phyloP scores from a whole-genome alignment of 2,888 invertebrate species.

The Sympetrum striolatum region DNA sequence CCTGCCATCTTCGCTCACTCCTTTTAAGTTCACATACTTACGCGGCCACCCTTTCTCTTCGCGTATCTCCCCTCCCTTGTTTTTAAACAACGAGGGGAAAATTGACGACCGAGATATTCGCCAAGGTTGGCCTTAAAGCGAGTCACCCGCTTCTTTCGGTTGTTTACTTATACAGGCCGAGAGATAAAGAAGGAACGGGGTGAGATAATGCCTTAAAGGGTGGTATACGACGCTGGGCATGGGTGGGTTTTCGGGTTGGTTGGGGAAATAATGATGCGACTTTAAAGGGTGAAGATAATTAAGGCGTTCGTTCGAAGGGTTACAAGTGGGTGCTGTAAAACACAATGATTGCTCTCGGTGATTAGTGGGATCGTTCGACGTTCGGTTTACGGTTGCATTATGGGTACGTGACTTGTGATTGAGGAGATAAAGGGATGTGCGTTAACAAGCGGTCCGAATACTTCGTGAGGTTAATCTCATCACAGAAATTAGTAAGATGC shows the following conservation, averaged over 20 bases:
- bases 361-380: neutral
- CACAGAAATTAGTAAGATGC: too few relatives aligned
- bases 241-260: too few relatives aligned
- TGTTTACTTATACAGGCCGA: neutral
- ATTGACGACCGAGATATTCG: constrained; percentile 14
- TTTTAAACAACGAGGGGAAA: neutral
- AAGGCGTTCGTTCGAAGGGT: neutral
- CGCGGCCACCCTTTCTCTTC: too few relatives aligned
- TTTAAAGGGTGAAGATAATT: constrained; percentile 7
- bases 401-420: neutral
- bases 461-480: too few relatives aligned
- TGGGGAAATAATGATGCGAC: neutral
- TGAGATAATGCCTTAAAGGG: too few relatives aligned
- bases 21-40: too few relatives aligned
- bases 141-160: constrained; percentile 8
- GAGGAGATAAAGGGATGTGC: neutral
- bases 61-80: neutral
- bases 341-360: neutral
- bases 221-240: neutral
- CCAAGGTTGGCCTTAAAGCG: neutral
- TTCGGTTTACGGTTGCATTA: neutral
- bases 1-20: neutral
- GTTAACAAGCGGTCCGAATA: neutral
- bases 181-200: neutral
- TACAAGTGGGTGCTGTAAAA: neutral